A percentile compares a stretch with the other conserved stretches of the same genome.
Evolutionary conservation across 1,140 invertebrate genomes (phyloP).

Genomic region (Catajapyx aquilonaris): DNA sequence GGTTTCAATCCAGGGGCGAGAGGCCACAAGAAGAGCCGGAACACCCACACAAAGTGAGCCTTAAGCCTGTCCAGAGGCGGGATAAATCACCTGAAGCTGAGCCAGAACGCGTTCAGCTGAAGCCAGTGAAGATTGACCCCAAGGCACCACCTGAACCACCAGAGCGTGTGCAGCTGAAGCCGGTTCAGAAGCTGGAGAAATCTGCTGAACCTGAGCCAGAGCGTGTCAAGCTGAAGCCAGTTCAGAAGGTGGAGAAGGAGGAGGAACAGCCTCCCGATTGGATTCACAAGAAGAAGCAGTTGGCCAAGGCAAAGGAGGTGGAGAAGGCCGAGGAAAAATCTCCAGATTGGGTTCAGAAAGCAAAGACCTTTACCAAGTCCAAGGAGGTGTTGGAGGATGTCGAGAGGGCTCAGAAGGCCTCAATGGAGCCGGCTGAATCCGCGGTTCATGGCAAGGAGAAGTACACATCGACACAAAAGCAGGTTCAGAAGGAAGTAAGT

Average conservation of each 20-base stretch:
- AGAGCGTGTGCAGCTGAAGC: conserved; percentile 18
- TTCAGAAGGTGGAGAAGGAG: conserved; percentile 7
- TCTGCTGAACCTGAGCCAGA: conserved; percentile 36
- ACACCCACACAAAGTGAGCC: too few species aligned
- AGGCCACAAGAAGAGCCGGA: too few species aligned
- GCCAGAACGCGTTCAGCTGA: too few species aligned
- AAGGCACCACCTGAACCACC: conserved; percentile 22
- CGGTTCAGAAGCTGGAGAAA: conserved; percentile 8
- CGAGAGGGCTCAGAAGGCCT: too few species aligned
- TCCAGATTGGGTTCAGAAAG: too few species aligned
- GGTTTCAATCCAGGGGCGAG: too few species aligned
- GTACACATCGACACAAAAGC: conserved; percentile 66
- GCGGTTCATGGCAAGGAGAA: conserved; percentile 70
- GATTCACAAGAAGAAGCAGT: neutral
- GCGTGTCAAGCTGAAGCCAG: too few species aligned
- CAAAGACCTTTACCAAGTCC: too few species aligned
- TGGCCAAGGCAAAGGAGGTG: neutral
- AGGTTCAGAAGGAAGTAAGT: conserved; percentile 64
- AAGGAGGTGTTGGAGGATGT: too few species aligned
- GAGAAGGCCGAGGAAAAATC: conserved; percentile 2
- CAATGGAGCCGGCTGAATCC: conserved; percentile 49
- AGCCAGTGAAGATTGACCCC: conserved; percentile 24
- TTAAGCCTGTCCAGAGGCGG: too few species aligned
- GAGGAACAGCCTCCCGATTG: too few species aligned
- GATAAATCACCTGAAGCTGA: too few species aligned